These are phyloP conservation scores for Apodemus speciosus DNA, from an alignment of 2,113 vertebrate genomes.

Conservation along the genomic window DNA sequence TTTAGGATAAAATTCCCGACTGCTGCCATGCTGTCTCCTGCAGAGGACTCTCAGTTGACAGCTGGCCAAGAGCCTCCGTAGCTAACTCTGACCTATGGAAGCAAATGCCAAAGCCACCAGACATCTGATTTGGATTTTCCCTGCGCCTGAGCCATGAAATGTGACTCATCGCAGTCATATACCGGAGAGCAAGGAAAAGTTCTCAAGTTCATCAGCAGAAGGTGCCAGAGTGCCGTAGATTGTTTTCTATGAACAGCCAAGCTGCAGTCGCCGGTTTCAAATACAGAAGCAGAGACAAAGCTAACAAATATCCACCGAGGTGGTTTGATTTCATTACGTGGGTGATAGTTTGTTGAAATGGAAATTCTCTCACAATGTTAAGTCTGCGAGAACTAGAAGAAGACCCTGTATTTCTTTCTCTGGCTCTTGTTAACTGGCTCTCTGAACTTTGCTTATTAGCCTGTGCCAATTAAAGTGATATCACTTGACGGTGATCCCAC, in stretches of 20 bases:
- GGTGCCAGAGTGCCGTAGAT: neutral
- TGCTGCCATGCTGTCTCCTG: neutral
- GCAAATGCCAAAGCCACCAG: neutral
- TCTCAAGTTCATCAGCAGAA: conserved; percentile 18
- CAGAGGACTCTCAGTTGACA: neutral
- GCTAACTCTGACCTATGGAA: neutral
- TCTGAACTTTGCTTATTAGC: conserved; percentile 46
- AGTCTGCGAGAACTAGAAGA: neutral
- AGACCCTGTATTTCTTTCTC: neutral
- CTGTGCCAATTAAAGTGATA: neutral
- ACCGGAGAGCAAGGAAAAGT: neutral
- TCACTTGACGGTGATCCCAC: neutral
- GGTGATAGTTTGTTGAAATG: neutral
- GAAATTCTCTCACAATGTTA: neutral
- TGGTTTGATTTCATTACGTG: neutral
- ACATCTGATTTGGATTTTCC: neutral
- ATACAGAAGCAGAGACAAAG: neutral
- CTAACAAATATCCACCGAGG: neutral
- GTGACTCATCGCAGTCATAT: neutral
- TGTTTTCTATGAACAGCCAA: neutral
- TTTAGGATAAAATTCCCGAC: neutral
- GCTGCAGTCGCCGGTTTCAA: neutral
- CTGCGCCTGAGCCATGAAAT: conserved; percentile 20
- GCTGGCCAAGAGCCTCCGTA: neutral
- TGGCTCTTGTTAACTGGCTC: neutral